Base-by-base conservation (phyloP, 1,140 invertebrate species). In the Grapholita molesta region DNA sequence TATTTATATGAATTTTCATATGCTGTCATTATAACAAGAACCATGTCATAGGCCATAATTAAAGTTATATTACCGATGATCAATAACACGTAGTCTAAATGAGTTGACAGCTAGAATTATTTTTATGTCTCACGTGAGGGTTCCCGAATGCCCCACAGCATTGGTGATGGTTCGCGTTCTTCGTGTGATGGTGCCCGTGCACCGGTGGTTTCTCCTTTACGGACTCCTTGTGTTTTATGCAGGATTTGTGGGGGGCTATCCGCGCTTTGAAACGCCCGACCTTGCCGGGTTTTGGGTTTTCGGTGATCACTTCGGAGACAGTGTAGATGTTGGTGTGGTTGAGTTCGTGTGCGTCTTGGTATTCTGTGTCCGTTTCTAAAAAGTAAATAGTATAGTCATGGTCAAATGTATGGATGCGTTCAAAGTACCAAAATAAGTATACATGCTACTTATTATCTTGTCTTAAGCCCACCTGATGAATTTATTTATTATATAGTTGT, bases 61-160 rank as follows among this genome's bases (percentile, higher is more conserved):
- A 48, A 21, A 48, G 42, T 48, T 15, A 21, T 6, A 42, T 15
- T 48, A 48, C 42, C 42, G 12, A 7, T 48, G 42, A 21, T 15
- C n/a, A 12, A 35, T n/a, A 15, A 15, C n/a, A 42, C 28, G 7
- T 30, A 42, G 21, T 28, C 75, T 90, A 90, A 73, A 90, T 83
- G 55, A 90, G 77, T 69, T 78, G 79, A 80, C 89, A 91, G 66
- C 83, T 87, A 33, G 87, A 84, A 73, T 82, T 86, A 70, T 75
- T 82, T 83, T 91, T 89, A 65, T 89, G 86, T 66, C 87, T 77
- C 7, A 89, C 86, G 18, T 91, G 89, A 0, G 89, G 89, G 28
- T 91, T 91, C 0, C 89, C 89, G 35, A 91, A 91, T 0, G 89
- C 89, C 1, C 89, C 88, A 67, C 89, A 91, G 32, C 89, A 91